Evolutionary conservation across 2,113 vertebrate genomes (phyloP), one percentile per base, ranked within the genome.

Genomic region (Pelecanus crispus): DNA sequence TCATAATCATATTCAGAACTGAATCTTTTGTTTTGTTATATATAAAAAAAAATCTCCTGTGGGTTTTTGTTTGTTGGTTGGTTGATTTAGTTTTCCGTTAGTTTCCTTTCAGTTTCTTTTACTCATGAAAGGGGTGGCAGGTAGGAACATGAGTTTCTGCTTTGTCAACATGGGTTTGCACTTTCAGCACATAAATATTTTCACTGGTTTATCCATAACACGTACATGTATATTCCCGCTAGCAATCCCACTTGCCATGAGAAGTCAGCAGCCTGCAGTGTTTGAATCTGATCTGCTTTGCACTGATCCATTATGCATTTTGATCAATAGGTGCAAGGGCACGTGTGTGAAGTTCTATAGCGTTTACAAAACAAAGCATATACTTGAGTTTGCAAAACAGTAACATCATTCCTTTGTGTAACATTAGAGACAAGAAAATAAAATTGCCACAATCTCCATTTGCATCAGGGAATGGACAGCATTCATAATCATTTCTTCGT

Each of bases 261-360:
- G 84, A 36, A 91, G 61, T 19, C 61, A 28, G 81, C n/a, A 86
- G 44, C 47, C 31, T 3, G n/a, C 49, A 11, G 63, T 21, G 13
- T 21, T 24, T 10, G 72, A 32, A 17, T 6, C 49, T 14, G 49
- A 17, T 26, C 49, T 40, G 29, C 72, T 44, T 5, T 71, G 44
- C 31, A 5, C 42, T 11, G 36, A 13, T 49, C 62, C 24, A 0
- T 56, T 34, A 4, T 9, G 14, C 12, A 1, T 32, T 32, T 12
- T 10, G 32, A 55, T 73, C 92, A 13, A 6, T 29, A 13, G 44
- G 79, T 50, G 13, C 83, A 7, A 42, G 63, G 70, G 19, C 73
- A n/a, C 13, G 0, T 6, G 32, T 58, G 28, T 61, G 17, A 29
- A 67, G 56, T 29, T 81, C 86, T 22, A 6, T 0, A 4, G 47